Percentiles rank a stretch among this genome's conserved stretches.
phyloP scores from a whole-genome alignment of 1,140 invertebrate species.

The Cydia fagiglandana region DNA sequence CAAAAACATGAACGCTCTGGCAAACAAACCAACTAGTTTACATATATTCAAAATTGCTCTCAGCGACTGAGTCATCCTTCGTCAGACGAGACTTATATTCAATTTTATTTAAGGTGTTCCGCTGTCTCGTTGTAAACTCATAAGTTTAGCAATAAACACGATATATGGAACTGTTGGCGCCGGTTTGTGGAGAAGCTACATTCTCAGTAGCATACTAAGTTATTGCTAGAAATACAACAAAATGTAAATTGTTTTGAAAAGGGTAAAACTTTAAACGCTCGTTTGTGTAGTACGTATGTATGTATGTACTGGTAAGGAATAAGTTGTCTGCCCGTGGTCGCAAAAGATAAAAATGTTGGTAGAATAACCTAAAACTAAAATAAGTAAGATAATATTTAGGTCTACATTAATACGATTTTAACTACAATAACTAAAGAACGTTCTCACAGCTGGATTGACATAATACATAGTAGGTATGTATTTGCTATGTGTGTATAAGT shows the following conservation, averaged over 20 bases:
- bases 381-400: no score
- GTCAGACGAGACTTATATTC: conserved; percentile 56
- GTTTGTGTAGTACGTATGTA: not conserved
- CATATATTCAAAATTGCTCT: conserved; percentile 77
- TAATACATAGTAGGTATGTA: no score
- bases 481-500: no score
- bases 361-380: no score
- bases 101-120: conserved; percentile 59
- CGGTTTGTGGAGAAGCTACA: not conserved
- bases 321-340: no score
- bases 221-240: conserved; percentile 9
- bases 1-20: conserved; percentile 47
- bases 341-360: no score
- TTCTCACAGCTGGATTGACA: no score
- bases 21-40: conserved; percentile 69
- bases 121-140: conserved; percentile 19
- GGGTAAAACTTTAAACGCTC: not conserved
- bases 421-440: no score
- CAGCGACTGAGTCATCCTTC: conserved; percentile 74
- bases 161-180: conserved; percentile 24
- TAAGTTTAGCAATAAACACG: conserved; percentile 17
- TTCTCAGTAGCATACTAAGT: not conserved
- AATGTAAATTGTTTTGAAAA: conserved; percentile 7
- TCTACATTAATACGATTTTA: no score
- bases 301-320: no score